A percentile compares a stretch with the other conserved stretches of the same genome.
These are phyloP conservation scores for Clarias platycephalus DNA, from an alignment of 2,797 vertebrate species.

Conservation along the genomic window DNA sequence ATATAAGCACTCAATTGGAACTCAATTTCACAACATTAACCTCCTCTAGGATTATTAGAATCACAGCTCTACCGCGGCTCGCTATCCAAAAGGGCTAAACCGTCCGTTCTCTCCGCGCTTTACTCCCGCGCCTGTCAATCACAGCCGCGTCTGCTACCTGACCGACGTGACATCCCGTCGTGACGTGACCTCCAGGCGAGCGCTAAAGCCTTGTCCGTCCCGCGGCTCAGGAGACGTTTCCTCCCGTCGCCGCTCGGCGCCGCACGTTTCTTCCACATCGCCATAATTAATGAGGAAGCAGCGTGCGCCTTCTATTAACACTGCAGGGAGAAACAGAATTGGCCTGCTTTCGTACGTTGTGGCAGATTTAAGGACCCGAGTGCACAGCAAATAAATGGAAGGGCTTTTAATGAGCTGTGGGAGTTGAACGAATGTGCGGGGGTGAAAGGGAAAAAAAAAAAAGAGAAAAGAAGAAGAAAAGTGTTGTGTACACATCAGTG, in stretches of 20 bases:
- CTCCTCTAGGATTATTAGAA: not conserved
- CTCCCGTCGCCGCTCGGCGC: slow-evolving; percentile 54
- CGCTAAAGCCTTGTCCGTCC: slow-evolving; percentile 21
- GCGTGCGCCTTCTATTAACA: slow-evolving; percentile 89
- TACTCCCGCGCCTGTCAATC: not conserved
- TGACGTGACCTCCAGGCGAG: slow-evolving; percentile 30
- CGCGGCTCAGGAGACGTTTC: slow-evolving; percentile 15
- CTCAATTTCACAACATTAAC: not conserved
- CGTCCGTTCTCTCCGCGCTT: not conserved
- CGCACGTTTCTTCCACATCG: slow-evolving; percentile 79
- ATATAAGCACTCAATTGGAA: too few species aligned
- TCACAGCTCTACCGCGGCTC: not conserved
- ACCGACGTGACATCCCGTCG: slow-evolving; percentile 3
- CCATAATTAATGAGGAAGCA: slow-evolving; percentile 89
- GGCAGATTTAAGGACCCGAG: slow-evolving; percentile 85
- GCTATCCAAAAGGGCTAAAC: not conserved
- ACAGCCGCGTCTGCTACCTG: not conserved
- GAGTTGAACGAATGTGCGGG: slow-evolving; percentile 73
- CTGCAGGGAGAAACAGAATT: slow-evolving; percentile 86
- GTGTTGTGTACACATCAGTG: slow-evolving; percentile 78
- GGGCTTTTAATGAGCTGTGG: slow-evolving; percentile 85
- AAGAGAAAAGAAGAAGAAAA: not conserved
- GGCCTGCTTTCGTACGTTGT: slow-evolving; percentile 81
- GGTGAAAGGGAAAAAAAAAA: slow-evolving; percentile 1
- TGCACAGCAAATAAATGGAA: slow-evolving; percentile 84